Conservation (phyloP, 2,113 vertebrate genomes). For the Gnathonemus echidnorhynchus region DNA sequence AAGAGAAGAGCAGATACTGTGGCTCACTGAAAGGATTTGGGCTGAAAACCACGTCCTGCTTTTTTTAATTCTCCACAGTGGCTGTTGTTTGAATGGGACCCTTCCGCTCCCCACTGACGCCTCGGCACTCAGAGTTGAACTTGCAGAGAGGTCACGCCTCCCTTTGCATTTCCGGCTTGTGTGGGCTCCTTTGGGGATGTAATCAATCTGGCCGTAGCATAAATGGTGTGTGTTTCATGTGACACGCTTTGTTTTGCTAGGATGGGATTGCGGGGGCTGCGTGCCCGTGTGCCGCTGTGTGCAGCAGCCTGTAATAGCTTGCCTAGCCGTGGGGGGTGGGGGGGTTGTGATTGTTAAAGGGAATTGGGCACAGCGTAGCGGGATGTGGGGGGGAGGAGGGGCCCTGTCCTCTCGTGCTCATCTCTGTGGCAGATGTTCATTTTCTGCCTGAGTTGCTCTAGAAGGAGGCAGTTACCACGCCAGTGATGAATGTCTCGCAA, state of each 20-base stretch:
- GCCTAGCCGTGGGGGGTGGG: neutral
- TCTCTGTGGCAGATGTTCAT: conserved; percentile 74
- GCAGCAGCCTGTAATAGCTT: neutral
- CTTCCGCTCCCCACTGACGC: neutral
- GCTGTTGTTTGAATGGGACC: neutral
- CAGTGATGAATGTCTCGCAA: conserved; percentile 63
- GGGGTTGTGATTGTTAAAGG: conserved; percentile 7
- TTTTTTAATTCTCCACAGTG: neutral
- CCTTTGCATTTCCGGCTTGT: neutral
- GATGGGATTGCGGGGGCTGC: neutral
- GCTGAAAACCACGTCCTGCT: neutral
- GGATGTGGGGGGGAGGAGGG: conserved; percentile 17
- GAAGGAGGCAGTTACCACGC: conserved; percentile 65
- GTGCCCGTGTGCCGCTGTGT: neutral
- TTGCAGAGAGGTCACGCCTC: neutral
- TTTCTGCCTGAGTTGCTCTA: conserved; percentile 73
- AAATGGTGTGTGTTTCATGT: neutral
- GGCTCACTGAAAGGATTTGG: neutral
- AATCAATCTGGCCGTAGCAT: neutral
- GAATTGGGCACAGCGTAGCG: conserved; percentile 13
- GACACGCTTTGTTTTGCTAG: neutral
- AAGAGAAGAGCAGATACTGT: neutral
- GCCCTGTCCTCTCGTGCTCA: neutral
- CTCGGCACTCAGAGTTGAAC: neutral
- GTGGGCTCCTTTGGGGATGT: neutral